These are phyloP conservation scores for Syrista parreyssii DNA, from an alignment of 2,888 invertebrate genomes.

Conservation along the genomic window DNA sequence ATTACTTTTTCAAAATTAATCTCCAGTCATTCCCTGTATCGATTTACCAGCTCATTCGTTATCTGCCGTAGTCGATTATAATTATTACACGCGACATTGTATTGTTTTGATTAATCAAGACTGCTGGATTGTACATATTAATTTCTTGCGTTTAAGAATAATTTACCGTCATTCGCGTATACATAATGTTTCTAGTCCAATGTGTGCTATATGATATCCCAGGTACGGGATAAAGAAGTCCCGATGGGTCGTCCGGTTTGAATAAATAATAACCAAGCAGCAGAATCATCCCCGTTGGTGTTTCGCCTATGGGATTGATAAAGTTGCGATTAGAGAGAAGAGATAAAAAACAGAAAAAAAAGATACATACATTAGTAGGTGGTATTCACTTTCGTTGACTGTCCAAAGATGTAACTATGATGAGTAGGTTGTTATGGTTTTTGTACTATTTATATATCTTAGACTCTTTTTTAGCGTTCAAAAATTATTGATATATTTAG, in stretches of 20 bases:
- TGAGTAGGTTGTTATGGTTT: conserved; percentile 36
- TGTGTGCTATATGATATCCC: conserved; percentile 31
- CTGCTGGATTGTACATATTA: conserved; percentile 45
- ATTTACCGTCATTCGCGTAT: conserved; percentile 32
- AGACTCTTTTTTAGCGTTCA: not conserved
- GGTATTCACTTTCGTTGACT: conserved; percentile 46
- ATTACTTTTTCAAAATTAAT: not conserved
- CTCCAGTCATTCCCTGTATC: not conserved
- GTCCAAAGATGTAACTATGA: conserved; percentile 58
- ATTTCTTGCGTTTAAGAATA: conserved; percentile 35
- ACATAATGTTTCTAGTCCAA: conserved; percentile 43
- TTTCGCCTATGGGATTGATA: not conserved
- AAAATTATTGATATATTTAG: not conserved
- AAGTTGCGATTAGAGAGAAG: not conserved
- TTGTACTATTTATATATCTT: conserved; percentile 35
- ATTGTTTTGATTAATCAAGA: conserved; percentile 37
- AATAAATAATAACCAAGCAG: not conserved
- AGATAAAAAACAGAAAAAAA: not conserved
- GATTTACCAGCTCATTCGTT: not conserved
- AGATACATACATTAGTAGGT: not conserved
- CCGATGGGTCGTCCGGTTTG: not conserved
- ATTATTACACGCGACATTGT: conserved; percentile 15
- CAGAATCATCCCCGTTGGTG: not conserved
- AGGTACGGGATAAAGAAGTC: not conserved
- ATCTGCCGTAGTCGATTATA: not conserved